Base-by-base conservation (phyloP, 2,113 vertebrate genomes). In the Dicentrarchus labrax region DNA sequence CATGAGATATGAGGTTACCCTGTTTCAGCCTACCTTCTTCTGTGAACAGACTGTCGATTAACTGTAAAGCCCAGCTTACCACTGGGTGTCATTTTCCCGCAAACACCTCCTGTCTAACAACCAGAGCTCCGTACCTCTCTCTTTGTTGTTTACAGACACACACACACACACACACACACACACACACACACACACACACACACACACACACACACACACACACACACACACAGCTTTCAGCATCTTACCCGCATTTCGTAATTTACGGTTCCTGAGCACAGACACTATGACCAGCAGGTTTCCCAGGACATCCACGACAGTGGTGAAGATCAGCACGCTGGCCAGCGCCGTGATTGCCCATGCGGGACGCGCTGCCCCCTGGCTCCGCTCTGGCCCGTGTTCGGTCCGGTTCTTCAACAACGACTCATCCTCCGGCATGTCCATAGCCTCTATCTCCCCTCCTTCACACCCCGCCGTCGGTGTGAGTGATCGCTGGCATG, bases 241-340 rank as follows among this genome's bases (percentile, higher is more conserved):
- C 21, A 12, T 81, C 84, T 66, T 84, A 89, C 87, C 87, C 7
- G 84, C 87, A 60, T 89, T 89, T 21, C 84, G 77, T 22, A 89
- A 81, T 84, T 89, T 89, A 1, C 72, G 69, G 57, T 89, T 89
- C 47, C 80, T 76, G 0, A 83, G 43, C 62, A 89, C 87, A 1
- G 87, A 83, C 62, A 80, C 45, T 12, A 89, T 83, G 38, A 89
- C 87, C 72, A 89, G 84, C 68, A 89, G 84, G 80, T 89, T 89
- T 21, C 87, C 87, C 64, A 89, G 51, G 6, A 89, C 84, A 21
- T 89, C 87, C 50, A 89, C 87, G 43, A 89, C 87, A 0, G 87
- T 89, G 38, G 84, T 89, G 84, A 89, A 80, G 80, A 89, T 89
- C 53, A 89, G 80, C 22, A 89, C 80, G 36, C 67, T 80, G 43